Evolutionary conservation across 2,113 vertebrate genomes (phyloP).

Genomic region (Rhineura floridana): DNA sequence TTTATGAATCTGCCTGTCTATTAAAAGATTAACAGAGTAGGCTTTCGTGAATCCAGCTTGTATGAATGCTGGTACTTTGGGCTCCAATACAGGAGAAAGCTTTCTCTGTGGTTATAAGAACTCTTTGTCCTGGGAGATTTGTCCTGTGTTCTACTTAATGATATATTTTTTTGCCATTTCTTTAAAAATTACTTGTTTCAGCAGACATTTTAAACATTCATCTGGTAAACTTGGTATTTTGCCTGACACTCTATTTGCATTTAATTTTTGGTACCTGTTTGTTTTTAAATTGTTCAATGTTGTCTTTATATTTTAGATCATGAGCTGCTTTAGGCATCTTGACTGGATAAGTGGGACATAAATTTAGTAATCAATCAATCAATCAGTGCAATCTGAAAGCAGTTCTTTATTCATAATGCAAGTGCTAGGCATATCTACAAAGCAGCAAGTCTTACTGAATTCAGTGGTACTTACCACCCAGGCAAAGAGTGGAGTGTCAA

Average conservation of each 20-base stretch:
- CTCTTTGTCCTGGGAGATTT: too few relatives aligned
- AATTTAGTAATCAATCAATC: too few relatives aligned
- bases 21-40: too few relatives aligned
- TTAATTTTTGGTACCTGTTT: background rate
- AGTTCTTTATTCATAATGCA: background rate
- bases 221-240: background rate
- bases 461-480: too few relatives aligned
- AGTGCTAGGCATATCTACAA: too few relatives aligned
- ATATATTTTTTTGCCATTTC: too few relatives aligned
- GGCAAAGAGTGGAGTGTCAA: too few relatives aligned
- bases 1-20: too few relatives aligned
- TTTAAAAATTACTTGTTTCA: background rate
- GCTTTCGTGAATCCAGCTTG: background rate
- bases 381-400: background rate
- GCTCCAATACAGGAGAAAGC: background rate
- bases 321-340: background rate
- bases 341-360: background rate
- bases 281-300: background rate
- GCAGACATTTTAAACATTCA: background rate
- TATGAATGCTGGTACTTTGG: background rate
- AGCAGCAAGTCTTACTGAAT: too few relatives aligned
- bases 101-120: background rate
- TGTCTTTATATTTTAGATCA: background rate
- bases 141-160: too few relatives aligned
- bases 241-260: background rate